Percentiles rank a stretch among this genome's conserved stretches.
Evolutionary conservation across 2,797 vertebrate genomes (phyloP).

Genomic region (Myiotriccus ornatus): DNA sequence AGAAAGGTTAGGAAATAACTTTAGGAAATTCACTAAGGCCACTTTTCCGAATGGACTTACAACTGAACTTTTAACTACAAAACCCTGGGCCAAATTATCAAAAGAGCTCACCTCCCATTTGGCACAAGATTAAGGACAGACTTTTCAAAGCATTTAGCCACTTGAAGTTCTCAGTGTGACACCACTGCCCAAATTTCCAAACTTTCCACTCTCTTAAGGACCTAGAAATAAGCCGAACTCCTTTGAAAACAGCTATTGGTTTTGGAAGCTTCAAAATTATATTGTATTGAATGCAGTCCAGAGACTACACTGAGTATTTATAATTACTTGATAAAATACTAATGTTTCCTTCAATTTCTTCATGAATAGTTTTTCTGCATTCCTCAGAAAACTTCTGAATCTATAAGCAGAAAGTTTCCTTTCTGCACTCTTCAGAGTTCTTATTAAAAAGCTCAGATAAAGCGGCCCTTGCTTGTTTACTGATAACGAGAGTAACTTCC

Average conservation of each 20-base stretch:
- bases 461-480: background rate
- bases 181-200: slow-evolving; percentile 31
- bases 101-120: slow-evolving; percentile 39
- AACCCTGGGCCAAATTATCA: background rate
- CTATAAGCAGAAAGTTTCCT: slow-evolving; percentile 18
- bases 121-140: slow-evolving; percentile 46
- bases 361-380: background rate
- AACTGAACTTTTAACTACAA: slow-evolving; percentile 6
- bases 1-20: background rate
- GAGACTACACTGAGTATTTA: background rate
- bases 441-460: slow-evolving; percentile 7
- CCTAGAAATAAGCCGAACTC: slow-evolving; percentile 13
- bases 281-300: background rate
- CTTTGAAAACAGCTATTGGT: slow-evolving; percentile 40
- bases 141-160: slow-evolving; percentile 53
- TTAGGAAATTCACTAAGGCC: background rate
- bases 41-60: background rate
- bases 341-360: slow-evolving; percentile 23
- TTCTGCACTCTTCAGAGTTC: background rate
- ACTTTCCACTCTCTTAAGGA: slow-evolving; percentile 45
- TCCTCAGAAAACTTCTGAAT: slow-evolving; percentile 13
- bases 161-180: slow-evolving; percentile 47
- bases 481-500: background rate
- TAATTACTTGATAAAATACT: slow-evolving; percentile 50
- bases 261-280: background rate